Base-by-base conservation (phyloP, 2,888 invertebrate species). In the Byasa hedistus region DNA sequence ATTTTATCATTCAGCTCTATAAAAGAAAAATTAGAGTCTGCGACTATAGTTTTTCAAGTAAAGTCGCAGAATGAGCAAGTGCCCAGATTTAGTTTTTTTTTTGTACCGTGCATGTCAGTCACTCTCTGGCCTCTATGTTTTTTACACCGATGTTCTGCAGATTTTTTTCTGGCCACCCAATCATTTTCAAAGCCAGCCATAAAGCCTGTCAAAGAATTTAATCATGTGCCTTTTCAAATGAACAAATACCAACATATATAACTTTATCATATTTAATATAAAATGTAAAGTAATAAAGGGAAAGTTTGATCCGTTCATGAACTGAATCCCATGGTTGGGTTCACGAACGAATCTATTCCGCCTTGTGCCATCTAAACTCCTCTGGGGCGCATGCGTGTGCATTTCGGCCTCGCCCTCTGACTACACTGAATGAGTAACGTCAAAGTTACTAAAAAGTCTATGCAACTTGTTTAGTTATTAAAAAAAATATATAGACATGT, bases 361-460 rank as follows among this genome's bases (percentile, higher is more conserved):
- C 27, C 17, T 39, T 62, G 51, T 56, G 57, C 24, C 68, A 64
- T 68, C 17, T 39, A 27, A 66, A 68, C 48, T 56, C 59, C 61
- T 62, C 36, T 68, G 54, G 23, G 51, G 66, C 69, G 70, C 75
- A 69, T 69, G 75, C 78, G 77, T 75, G 72, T 66, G 74, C 76
- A 66, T 64, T 70, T 71, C 76, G 71, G 71, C 82, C 80, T 80
- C 82, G 74, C 82, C 81, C 80, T 77, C 70, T 69, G 64, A 68
- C 62, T 69, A 74, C 68, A 72, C 71, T 80, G 76, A 81, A 85
- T 84, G 82, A 68, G 70, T 83, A 82, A 81, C 82, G 82, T 83
- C 81, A 83, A 64, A 64, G 58, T 61, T 61, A 61, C 61, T 61
- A 55, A 66, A 21, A 65, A 66, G 57, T 57, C 66, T 65, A 66